Evolutionary conservation across 2,888 invertebrate species (phyloP), one percentile per base, ranked within the genome.

Genomic region (Osmoderma eremita): DNA sequence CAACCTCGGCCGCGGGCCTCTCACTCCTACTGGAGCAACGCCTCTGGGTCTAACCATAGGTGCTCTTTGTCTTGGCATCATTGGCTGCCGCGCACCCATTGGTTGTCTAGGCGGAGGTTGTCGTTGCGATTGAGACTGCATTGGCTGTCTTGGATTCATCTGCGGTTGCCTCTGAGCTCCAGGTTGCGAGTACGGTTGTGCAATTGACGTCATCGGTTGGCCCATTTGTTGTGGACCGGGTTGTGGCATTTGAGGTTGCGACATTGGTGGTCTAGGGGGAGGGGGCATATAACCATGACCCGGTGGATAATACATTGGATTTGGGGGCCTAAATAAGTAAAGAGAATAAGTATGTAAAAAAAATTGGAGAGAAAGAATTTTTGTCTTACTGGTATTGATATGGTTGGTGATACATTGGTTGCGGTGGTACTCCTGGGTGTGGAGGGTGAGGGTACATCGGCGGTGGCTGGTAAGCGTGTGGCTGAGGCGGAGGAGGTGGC

Each of bases 391-490:
- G 81, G 70, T 81, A 81, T 66, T 78, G 80, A 70, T 79, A 79
- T 48, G 73, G 73, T 45, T 71, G 71, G 51, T 71, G 70, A 53
- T 81, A 81, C 70, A 81, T 71, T 1, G 81, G 79, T 20, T 65
- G 65, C 17, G 68, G 73, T 18, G 82, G 81, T 63, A 80, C 84
- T 78, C 78, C 84, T 77, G 76, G 82, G 75, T 70, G 78, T 50
- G 77, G 82, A 6, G 70, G 70, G 68, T 69, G 70, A 6, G 70
- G 79, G 74, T 84, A 81, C 76, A 86, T 83, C 75, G 83, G 81
- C 1, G 83, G 83, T 12, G 84, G 83, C 63, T 82, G 83, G 80
- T 85, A 84, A 41, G 82, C 81, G 12, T 85, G 85, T 10, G 58
- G 82, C 2, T 79, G 82, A 6, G 77, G 78, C 62, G 77, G 79